A percentile compares a stretch with the other conserved stretches of the same genome.
phyloP scores from a whole-genome alignment of 1,140 invertebrate species.

The Physella acuta region DNA sequence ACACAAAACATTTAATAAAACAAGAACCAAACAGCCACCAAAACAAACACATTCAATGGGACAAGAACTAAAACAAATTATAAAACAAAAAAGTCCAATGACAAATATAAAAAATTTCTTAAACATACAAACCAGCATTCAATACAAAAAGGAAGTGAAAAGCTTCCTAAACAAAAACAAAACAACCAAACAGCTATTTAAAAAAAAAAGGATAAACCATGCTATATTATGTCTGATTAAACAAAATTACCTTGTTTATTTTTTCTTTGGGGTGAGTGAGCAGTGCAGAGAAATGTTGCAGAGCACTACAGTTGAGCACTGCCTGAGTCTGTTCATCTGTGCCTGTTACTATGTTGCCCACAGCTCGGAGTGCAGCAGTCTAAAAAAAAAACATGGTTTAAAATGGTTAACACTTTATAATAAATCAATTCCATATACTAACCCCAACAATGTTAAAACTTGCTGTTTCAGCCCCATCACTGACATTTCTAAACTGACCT shows the following conservation, averaged over 20 bases:
- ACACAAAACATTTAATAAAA: no score
- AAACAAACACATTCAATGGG: no score
- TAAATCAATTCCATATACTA: neutral
- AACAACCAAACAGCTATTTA: no score
- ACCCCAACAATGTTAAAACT: neutral
- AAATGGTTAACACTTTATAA: no score
- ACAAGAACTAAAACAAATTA: neutral
- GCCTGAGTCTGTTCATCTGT: slow-evolving; percentile 98
- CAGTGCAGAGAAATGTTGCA: slow-evolving; percentile 87
- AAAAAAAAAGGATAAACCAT: no score
- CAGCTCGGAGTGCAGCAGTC: slow-evolving; percentile 92
- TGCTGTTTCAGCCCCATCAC: no score
- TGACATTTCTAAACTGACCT: slow-evolving; percentile 44
- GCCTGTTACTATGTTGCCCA: slow-evolving; percentile 98
- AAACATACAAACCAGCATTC: neutral
- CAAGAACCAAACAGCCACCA: slow-evolving; percentile 97
- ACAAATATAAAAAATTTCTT: neutral
- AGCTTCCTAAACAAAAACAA: no score
- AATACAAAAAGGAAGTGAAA: no score
- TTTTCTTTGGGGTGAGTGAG: slow-evolving; percentile 85
- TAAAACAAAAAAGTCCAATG: neutral
- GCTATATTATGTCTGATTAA: no score
- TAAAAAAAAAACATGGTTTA: slow-evolving; percentile 66
- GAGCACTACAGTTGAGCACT: slow-evolving; percentile 88
- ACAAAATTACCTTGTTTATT: slow-evolving; percentile 66